Percentiles rank a stretch among this genome's conserved stretches.
phyloP scores from a whole-genome alignment of 2,888 invertebrate species.

The Aphelenchoides bicaudatus region DNA sequence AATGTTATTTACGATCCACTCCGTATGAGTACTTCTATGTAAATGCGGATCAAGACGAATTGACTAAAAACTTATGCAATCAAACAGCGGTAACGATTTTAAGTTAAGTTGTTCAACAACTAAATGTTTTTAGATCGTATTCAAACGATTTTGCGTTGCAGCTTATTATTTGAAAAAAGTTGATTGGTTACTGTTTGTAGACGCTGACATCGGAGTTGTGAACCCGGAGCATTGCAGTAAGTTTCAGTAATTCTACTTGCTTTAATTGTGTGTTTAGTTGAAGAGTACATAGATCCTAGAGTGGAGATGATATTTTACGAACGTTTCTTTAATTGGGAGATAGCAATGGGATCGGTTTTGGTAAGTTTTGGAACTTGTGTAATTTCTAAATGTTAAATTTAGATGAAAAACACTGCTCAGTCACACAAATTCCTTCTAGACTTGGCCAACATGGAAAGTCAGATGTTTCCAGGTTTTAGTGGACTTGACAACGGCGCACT shows the following conservation, averaged over 20 bases:
- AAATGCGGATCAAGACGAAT: not conserved
- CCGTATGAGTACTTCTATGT: slow-evolving; percentile 7
- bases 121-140: not conserved
- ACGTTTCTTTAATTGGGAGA: slow-evolving; percentile 54
- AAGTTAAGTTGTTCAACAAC: not conserved
- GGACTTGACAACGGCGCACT: not conserved
- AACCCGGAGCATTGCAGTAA: slow-evolving; percentile 53
- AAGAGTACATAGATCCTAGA: slow-evolving; percentile 51
- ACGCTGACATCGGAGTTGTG: slow-evolving; percentile 48
- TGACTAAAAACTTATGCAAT: not conserved
- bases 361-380: too few relatives aligned
- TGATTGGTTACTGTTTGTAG: slow-evolving; percentile 54
- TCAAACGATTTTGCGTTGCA: slow-evolving; percentile 37
- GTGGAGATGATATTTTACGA: slow-evolving; percentile 51
- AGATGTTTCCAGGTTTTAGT: not conserved
- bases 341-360: slow-evolving; percentile 48
- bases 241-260: too few relatives aligned
- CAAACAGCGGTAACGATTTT: not conserved
- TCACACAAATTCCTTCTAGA: slow-evolving; percentile 29
- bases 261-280: too few relatives aligned
- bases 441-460: slow-evolving; percentile 31
- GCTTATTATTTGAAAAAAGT: slow-evolving; percentile 43
- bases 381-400: too few relatives aligned
- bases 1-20: slow-evolving; percentile 11
- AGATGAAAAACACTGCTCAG: slow-evolving; percentile 28